A percentile compares a stretch with the other conserved stretches of the same genome.
These are phyloP conservation scores for Meloidogyne floridensis DNA, from an alignment of 1,140 invertebrate genomes.

Conservation along the genomic window DNA sequence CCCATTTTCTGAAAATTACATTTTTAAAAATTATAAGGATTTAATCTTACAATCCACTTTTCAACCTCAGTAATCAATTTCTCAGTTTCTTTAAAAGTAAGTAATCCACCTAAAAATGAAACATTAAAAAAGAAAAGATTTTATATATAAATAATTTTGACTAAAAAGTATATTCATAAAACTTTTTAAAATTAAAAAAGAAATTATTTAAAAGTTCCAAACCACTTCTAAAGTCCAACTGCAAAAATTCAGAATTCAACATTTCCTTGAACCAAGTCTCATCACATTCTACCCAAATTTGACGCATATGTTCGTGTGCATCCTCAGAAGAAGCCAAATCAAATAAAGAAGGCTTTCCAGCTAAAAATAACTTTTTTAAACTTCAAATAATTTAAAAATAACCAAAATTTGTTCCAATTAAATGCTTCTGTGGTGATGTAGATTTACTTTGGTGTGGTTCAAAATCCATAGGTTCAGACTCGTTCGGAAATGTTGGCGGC, in stretches of 20 bases:
- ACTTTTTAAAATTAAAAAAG: too few relatives aligned
- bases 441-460: not conserved
- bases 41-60: constrained; percentile 19
- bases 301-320: not conserved
- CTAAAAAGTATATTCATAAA: too few relatives aligned
- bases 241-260: not conserved
- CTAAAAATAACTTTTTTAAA: not conserved
- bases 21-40: not conserved
- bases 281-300: constrained; percentile 17
- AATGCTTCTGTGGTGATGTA: constrained; percentile 5
- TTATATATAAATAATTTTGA: not conserved
- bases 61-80: constrained; percentile 16
- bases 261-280: constrained; percentile 3
- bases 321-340: not conserved
- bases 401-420: constrained; percentile 1
- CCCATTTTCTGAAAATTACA: constrained; percentile 4
- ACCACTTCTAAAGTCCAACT: constrained; percentile 31
- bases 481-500: not conserved
- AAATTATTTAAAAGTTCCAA: not conserved
- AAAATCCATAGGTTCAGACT: not conserved
- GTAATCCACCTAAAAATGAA: constrained; percentile 20
- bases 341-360: not conserved
- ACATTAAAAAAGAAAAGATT: not conserved
- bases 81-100: constrained; percentile 19
- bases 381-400: not conserved